Evolutionary conservation across 2,888 invertebrate genomes (phyloP), one percentile per base, ranked within the genome.

Genomic region (Cataglyphis cursor): DNA sequence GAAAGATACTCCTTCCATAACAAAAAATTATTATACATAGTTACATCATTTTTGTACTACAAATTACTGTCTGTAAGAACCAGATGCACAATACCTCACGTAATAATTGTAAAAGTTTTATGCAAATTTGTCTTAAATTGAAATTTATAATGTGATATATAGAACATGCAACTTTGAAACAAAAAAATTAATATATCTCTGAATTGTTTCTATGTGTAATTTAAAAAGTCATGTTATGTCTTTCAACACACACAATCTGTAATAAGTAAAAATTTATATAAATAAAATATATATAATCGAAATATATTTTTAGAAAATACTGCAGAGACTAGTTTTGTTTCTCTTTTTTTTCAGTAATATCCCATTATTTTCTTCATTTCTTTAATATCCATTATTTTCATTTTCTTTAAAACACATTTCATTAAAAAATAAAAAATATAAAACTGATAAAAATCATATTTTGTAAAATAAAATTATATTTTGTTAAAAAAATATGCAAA

Each of bases 11-110:
- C 57, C 57, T 9, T 72, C 10, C 38, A 21, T 8, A 35, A 65
- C 38, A 57, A n/a, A 38, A 75, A 24, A 68, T 70, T 51, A n/a
- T n/a, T 48, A 3, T 35, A 78, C 82, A 90, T 90, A 92, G 90
- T 93, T 91, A 91, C 90, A 91, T 90, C 88, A 91, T 84, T 84
- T 84, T 81, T 70, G 80, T 61, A 76, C 61, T 81, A 78, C 64
- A 90, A 82, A n/a, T 85, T 85, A 89, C 85, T 85, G 81, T 92
- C 88, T 90, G 91, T 90, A 93, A 90, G 93, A 94, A 94, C 94
- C 94, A 95, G 91, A 93, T 94, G 94, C 94, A 94, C 94, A 94
- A 94, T 94, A 95, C 92, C 91, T 94, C 68, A 86, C 85, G 85
- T 88, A 89, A 89, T 88, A 90, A 88, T 89, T 87, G 82, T 83